Percentiles rank a stretch among this genome's conserved stretches.
Evolutionary conservation across 2,113 vertebrate genomes (phyloP).

Genomic region (Grallaria varia): DNA sequence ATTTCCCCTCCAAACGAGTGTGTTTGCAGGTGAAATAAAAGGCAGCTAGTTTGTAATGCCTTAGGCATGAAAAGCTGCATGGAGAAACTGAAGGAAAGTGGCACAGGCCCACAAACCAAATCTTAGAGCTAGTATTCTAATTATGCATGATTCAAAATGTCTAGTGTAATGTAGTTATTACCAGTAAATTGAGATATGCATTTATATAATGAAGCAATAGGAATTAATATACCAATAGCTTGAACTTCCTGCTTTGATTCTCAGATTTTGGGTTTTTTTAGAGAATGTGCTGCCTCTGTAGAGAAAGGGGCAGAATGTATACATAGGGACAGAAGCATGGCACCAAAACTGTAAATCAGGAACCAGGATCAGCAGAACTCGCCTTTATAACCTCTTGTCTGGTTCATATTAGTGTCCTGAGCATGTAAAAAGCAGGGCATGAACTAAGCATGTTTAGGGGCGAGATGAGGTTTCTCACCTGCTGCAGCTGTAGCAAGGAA

Average conservation of each 20-base stretch:
- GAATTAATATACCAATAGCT: constrained; percentile 75
- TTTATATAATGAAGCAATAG: constrained; percentile 81
- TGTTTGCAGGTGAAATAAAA: constrained; percentile 53
- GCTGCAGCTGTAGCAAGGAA: constrained; percentile 71
- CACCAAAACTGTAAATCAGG: constrained; percentile 71
- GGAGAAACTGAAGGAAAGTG: constrained; percentile 51
- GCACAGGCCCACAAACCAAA: constrained; percentile 67
- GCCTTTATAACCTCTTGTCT: constrained; percentile 56
- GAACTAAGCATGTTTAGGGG: constrained; percentile 68
- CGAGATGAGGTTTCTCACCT: constrained; percentile 67
- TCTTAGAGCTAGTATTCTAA: constrained; percentile 70
- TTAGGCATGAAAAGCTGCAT: not conserved
- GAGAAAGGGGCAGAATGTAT: constrained; percentile 67
- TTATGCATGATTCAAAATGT: constrained; percentile 76
- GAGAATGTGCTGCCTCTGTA: constrained; percentile 68
- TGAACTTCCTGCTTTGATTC: constrained; percentile 74
- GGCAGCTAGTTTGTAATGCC: not conserved
- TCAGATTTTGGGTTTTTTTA: constrained; percentile 51
- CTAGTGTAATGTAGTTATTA: constrained; percentile 71
- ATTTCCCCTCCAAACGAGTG: not conserved
- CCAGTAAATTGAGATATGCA: constrained; percentile 76
- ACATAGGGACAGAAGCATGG: constrained; percentile 73
- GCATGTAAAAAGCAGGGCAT: constrained; percentile 68
- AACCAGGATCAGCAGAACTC: constrained; percentile 62
- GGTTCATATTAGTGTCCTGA: constrained; percentile 53